These are phyloP conservation scores for Cryptotis parvus DNA, from an alignment of 2,113 vertebrate genomes.

Conservation along the genomic window DNA sequence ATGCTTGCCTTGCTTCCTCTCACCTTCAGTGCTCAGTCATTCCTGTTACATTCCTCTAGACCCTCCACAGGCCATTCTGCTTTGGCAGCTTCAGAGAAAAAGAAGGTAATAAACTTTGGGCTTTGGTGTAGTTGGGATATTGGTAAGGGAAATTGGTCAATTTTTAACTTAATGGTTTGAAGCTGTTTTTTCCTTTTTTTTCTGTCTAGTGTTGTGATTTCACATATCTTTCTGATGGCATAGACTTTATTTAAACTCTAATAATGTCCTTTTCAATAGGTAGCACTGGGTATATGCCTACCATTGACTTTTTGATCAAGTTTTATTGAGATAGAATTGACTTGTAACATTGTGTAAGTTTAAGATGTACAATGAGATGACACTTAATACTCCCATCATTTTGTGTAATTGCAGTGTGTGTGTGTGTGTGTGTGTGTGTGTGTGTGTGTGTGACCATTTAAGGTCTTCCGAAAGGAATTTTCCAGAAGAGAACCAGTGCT, in stretches of 20 bases:
- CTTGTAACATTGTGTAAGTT: neutral
- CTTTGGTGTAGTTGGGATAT: conserved; percentile 35
- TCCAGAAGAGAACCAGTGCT: neutral
- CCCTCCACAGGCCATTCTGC: neutral
- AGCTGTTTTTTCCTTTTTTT: neutral
- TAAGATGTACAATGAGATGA: neutral
- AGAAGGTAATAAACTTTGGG: conserved; percentile 39
- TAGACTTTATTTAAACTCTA: conserved; percentile 19
- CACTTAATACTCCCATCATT: neutral
- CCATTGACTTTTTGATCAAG: neutral
- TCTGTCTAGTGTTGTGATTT: conserved; percentile 18
- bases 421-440: neutral
- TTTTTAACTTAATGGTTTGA: conserved; percentile 55
- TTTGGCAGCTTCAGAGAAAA: conserved; percentile 38
- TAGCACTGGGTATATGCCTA: neutral
- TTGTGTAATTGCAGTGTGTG: neutral
- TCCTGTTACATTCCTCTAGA: conserved; percentile 42
- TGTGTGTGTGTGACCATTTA: neutral
- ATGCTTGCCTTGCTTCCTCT: conserved; percentile 45
- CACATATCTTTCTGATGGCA: neutral
- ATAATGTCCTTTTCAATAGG: neutral
- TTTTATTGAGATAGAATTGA: neutral
- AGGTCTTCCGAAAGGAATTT: neutral
- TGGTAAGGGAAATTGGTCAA: conserved; percentile 46
- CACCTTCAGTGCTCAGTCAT: conserved; percentile 3